Evolutionary conservation across 2,888 invertebrate species (phyloP).

Genomic region (Unio pictorum): DNA sequence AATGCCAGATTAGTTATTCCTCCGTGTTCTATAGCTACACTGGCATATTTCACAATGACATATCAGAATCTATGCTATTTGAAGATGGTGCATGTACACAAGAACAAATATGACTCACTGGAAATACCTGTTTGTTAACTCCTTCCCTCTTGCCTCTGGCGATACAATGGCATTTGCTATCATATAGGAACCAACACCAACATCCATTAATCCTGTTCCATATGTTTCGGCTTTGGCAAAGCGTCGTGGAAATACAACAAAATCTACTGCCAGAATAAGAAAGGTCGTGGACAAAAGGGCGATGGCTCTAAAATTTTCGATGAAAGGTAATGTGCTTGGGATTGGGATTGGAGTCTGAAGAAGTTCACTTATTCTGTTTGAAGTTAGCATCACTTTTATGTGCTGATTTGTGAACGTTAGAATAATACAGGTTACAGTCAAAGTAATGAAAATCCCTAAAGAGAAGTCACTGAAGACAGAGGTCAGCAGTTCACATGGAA

Average conservation of each 20-base stretch:
- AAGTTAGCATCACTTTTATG: too few species aligned
- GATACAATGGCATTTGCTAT: conserved; percentile 66
- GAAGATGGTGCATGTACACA: not conserved
- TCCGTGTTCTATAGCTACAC: too few species aligned
- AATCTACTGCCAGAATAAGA: conserved; percentile 95
- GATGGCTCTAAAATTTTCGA: conserved; percentile 60
- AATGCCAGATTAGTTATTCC: too few species aligned
- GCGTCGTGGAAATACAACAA: conserved; percentile 85
- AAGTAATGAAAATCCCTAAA: conserved; percentile 2
- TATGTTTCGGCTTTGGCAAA: conserved; percentile 90
- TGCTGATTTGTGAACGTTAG: too few species aligned
- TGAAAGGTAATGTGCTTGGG: conserved; percentile 47
- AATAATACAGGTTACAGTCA: too few species aligned
- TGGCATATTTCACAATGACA: too few species aligned
- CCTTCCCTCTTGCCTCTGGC: conserved; percentile 59
- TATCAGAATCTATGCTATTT: not conserved
- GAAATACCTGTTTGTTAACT: conserved; percentile 18
- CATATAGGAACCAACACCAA: conserved; percentile 89
- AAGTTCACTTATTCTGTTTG: too few species aligned
- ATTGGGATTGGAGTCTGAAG: conserved; percentile 33
- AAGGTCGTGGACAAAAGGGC: conserved; percentile 71
- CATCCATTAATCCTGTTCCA: conserved; percentile 91
- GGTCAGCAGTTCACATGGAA: conserved; percentile 47
- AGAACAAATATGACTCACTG: not conserved
- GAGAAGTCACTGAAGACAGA: conserved; percentile 38